phyloP scores from a whole-genome alignment of 1,140 invertebrate species.

The Cydia splendana region DNA sequence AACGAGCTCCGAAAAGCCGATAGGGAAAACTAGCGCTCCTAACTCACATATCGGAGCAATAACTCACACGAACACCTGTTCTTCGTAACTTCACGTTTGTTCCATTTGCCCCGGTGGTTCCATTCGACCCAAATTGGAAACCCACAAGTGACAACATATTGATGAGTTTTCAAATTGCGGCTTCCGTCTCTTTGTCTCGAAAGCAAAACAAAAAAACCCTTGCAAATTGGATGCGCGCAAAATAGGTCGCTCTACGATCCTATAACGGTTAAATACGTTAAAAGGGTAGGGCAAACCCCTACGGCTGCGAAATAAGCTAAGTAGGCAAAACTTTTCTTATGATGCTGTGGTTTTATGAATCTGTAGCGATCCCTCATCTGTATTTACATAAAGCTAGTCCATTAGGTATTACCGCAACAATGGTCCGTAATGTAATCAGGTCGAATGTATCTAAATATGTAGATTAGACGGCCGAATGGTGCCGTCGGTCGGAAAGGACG shows the following conservation, averaged over 20 bases:
- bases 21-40: conserved; percentile 28
- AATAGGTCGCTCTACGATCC: background rate
- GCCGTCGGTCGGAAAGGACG: background rate
- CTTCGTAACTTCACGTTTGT: conserved; percentile 43
- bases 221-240: conserved; percentile 19
- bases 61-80: conserved; percentile 47
- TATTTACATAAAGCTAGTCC: conserved; percentile 1
- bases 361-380: conserved; percentile 4
- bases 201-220: background rate
- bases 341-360: conserved; percentile 3
- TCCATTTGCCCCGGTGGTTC: conserved; percentile 40
- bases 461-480: conserved; percentile 25
- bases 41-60: conserved; percentile 44
- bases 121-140: conserved; percentile 39
- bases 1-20: conserved; percentile 23
- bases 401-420: conserved; percentile 10
- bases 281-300: conserved; percentile 14
- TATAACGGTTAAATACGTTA: conserved; percentile 7
- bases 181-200: conserved; percentile 3
- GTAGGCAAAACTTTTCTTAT: background rate
- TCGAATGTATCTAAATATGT: conserved; percentile 26
- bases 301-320: background rate
- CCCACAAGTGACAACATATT: conserved; percentile 33
- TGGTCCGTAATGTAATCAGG: conserved; percentile 18
- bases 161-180: conserved; percentile 30